Base-by-base conservation (phyloP, 2,797 vertebrate genomes). In the Sebastes steindachneri region DNA sequence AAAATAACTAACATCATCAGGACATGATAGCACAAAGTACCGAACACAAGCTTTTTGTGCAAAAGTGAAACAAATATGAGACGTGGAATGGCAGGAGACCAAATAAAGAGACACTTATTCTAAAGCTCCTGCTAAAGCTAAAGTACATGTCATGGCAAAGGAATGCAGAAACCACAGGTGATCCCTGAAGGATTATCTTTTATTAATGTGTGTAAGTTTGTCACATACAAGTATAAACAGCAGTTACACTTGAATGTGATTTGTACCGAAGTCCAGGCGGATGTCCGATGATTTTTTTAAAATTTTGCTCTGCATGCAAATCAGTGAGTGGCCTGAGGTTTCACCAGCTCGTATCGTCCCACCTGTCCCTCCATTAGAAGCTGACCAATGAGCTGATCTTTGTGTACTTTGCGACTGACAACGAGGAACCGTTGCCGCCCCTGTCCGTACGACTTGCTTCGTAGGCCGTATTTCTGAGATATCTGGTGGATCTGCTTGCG, bases 401-500 rank as follows among this genome's bases (percentile, higher is more conserved):
- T 97, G 88, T 97, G 96, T 69, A 98, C 96, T 94, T 97, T 99
- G 80, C 98, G 96, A 72, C 98, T 98, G 57, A 99, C 98, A 58
- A 99, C 93, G 17, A 99, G 95, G 86, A 97, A 99, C 5, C 99
- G 95, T 48, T 97, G 95, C 21, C 95, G 90, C n/a, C 98, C 98
- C 78, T 97, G 97, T 73, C 98, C 98, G 0, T 99, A 98, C 0
- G 98, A 99, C 87, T 99, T 99, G 95, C 98, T 99, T 70, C 98
- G 96, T 17, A 99, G 95, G 77, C 97, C 97, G 0, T 99, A 99
- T 82, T 96, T 99, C 80, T 97, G 97, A 57, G 98, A 97, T 4
- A 99, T 96, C 86, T 97, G 97, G 88, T 99, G 98, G 75, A 99
- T 98, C 92, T 98, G 97, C 90, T 98, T 99, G 66, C 98, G 96